Conservation (phyloP, 2,113 vertebrate species). For the Andinoacara biseriatus region DNA sequence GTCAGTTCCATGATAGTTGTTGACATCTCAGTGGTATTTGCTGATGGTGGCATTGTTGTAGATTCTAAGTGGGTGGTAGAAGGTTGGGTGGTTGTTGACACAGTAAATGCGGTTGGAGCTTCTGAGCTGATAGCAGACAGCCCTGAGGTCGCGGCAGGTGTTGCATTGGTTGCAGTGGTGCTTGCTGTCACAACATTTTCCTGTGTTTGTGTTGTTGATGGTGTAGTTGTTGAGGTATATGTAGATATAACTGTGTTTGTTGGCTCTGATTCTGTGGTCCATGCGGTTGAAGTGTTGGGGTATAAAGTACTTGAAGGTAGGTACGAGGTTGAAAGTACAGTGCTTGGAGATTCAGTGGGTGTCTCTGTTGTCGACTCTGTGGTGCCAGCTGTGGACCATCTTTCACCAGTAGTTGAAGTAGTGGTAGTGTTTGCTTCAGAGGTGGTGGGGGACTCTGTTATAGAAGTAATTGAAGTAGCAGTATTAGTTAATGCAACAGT, state of each 20-base stretch:
- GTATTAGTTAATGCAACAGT: not conserved
- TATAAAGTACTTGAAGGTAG: not conserved
- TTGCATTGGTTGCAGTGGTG: not conserved
- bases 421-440: not conserved
- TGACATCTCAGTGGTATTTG: no score
- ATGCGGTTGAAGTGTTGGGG: rapidly evolving
- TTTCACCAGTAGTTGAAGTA: not conserved
- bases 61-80: not conserved
- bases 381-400: not conserved
- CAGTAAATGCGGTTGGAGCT: not conserved
- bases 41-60: no score
- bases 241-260: not conserved
- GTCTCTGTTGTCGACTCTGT: not conserved
- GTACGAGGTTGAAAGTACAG: not conserved
- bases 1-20: no score
- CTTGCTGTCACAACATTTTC: not conserved
- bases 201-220: not conserved
- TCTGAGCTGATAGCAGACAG: not conserved
- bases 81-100: not conserved
- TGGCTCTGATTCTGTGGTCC: not conserved
- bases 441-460: not conserved
- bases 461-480: not conserved
- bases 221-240: not conserved
- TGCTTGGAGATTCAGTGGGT: not conserved
- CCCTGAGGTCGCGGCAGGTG: not conserved